Evolutionary conservation across 2,113 vertebrate genomes (phyloP).

Genomic region (Clinocottus analis): DNA sequence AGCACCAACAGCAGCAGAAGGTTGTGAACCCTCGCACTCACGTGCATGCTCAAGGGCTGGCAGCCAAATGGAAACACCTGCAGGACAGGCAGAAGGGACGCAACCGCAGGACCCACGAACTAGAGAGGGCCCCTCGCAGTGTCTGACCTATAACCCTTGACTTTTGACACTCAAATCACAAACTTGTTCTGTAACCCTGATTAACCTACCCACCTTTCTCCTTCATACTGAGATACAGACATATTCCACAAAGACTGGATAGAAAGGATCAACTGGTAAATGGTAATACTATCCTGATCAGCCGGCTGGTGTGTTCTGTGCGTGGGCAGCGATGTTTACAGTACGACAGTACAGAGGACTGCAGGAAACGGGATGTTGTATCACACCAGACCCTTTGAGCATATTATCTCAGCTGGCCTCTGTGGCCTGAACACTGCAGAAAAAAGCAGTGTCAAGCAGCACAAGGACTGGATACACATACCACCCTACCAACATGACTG

Average conservation of each 20-base stretch:
- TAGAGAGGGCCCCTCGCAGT: conserved; percentile 96
- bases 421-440: conserved; percentile 55
- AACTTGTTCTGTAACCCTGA: conserved; percentile 51
- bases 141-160: conserved; percentile 86
- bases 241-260: conserved; percentile 84
- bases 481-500: conserved; percentile 36
- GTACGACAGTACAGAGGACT: conserved; percentile 61
- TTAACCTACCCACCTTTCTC: conserved; percentile 40
- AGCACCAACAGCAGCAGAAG: conserved; percentile 73
- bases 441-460: conserved; percentile 43
- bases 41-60: conserved; percentile 73
- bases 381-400: conserved; percentile 41
- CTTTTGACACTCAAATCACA: conserved; percentile 48
- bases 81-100: conserved; percentile 98
- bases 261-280: conserved; percentile 88
- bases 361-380: conserved; percentile 62
- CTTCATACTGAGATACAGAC: conserved; percentile 75
- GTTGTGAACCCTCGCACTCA: conserved; percentile 66
- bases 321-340: conserved; percentile 91
- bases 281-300: conserved; percentile 86
- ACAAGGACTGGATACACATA: conserved; percentile 44
- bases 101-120: conserved; percentile 98
- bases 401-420: conserved; percentile 72
- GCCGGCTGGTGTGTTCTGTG: conserved; percentile 81
- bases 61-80: conserved; percentile 96